phyloP scores from a whole-genome alignment of 2,888 invertebrate species.

The Tethea ocularis region DNA sequence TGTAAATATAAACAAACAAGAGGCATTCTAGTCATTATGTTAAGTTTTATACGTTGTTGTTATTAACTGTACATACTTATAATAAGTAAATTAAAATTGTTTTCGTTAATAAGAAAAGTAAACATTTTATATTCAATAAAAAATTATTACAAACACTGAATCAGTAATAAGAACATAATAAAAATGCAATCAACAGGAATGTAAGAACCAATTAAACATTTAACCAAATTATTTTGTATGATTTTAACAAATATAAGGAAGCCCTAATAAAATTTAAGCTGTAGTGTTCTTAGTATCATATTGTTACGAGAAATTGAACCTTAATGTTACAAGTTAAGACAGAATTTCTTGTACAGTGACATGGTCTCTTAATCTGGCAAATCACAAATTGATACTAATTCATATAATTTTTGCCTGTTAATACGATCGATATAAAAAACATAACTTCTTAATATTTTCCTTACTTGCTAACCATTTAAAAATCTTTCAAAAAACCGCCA shows the following conservation, averaged over 20 bases:
- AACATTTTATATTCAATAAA: constrained; percentile 61
- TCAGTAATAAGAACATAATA: constrained; percentile 47
- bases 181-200: constrained; percentile 69
- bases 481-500: constrained; percentile 48
- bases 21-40: constrained; percentile 76
- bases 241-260: constrained; percentile 40
- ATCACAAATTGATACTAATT: background rate
- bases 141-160: constrained; percentile 64
- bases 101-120: constrained; percentile 45
- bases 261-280: too few species aligned
- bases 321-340: too few species aligned
- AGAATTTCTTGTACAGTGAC: too few species aligned
- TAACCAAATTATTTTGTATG: constrained; percentile 60
- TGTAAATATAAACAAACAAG: constrained; percentile 45
- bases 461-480: constrained; percentile 49
- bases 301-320: too few species aligned
- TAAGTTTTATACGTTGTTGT: constrained; percentile 60
- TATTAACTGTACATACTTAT: constrained; percentile 47
- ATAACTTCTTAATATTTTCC: constrained; percentile 24
- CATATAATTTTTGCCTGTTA: background rate
- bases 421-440: constrained; percentile 2
- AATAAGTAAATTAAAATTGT: constrained; percentile 37
- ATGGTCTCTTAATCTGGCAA: too few species aligned
- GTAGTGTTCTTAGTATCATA: too few species aligned
- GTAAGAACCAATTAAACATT: constrained; percentile 72